Base-by-base conservation (phyloP, 2,888 invertebrate genomes). In the Dione vanillae region DNA sequence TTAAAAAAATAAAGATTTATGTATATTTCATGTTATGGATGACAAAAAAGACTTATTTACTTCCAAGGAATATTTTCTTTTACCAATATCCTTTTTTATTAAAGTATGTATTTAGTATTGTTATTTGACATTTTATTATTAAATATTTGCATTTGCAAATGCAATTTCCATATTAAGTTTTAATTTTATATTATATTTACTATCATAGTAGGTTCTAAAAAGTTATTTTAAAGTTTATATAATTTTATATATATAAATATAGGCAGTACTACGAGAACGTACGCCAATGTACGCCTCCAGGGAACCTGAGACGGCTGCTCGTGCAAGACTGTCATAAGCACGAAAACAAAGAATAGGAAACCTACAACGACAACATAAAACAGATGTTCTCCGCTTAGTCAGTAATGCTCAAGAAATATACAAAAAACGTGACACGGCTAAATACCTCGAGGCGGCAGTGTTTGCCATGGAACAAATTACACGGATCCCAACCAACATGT, bases 401-500 rank as follows among this genome's bases (percentile, higher is more conserved):
- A 78, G 78, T 47, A 80, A 83, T 10, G 83, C 88, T 16, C 79
- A 82, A 73, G 75, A 76, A 0, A 78, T 84, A 47, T 81, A 80
- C 19, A 84, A 88, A 58, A 81, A 85, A 73, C 83, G 83, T 16
- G 88, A 91, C 56, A 90, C 90, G 0, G 80, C 82, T 3, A 90
- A 85, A 76, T 91, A 91, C 67, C 74, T 93, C 54, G 92, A 93
- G 75, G 79, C 83, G 0, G 90, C 88, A 0, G 88, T 92, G 72
- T 93, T 92, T 65, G 92, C 85, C 3, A 86, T 92, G 84, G 89
- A 89, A 75, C 90, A 90, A 79, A 90, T 92, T 73, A 78, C 85
- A 5, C 85, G 86, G 67, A 90, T 87, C 65, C 85, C 88, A 3
- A 74, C 79, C 1, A 83, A 82, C 54, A 77, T 91, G 65, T 76